phyloP scores from a whole-genome alignment of 2,888 invertebrate genomes.

The Adineta ricciae region DNA sequence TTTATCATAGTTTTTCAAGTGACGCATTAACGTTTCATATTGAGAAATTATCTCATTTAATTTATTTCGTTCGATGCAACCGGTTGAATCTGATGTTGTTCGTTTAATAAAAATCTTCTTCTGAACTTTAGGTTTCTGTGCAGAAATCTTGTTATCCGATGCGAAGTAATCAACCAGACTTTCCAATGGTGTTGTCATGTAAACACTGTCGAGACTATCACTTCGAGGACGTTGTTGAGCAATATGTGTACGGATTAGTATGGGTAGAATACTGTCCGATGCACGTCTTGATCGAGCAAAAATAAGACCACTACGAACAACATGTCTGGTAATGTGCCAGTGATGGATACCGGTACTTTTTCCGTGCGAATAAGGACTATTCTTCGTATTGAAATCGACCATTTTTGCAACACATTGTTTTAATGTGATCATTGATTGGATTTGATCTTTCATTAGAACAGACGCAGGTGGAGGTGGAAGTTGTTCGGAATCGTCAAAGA shows the following conservation, averaged over 20 bases:
- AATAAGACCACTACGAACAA: not conserved
- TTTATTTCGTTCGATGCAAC: not conserved
- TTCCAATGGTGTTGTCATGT: not conserved
- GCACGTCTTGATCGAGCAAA: not conserved
- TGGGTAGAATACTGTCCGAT: not conserved
- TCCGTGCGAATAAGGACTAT: not conserved
- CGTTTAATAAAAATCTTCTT: not conserved
- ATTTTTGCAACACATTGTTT: not conserved
- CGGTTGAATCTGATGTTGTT: not conserved
- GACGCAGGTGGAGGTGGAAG: not conserved
- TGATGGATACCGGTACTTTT: not conserved
- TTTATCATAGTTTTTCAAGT: not conserved
- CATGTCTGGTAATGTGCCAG: not conserved
- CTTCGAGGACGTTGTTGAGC: not conserved
- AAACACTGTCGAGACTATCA: not conserved
- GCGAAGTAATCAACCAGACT: not conserved
- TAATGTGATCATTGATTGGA: not conserved
- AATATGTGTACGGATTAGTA: not conserved
- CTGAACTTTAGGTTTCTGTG: not conserved
- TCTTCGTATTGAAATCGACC: not conserved
- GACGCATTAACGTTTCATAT: not conserved
- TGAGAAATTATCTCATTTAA: not conserved
- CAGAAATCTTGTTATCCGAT: not conserved
- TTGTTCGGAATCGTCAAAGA: not conserved
- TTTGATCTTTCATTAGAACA: not conserved